These are phyloP conservation scores for Thaumetopoea pityocampa DNA, from an alignment of 1,140 invertebrate species.

Conservation along the genomic window DNA sequence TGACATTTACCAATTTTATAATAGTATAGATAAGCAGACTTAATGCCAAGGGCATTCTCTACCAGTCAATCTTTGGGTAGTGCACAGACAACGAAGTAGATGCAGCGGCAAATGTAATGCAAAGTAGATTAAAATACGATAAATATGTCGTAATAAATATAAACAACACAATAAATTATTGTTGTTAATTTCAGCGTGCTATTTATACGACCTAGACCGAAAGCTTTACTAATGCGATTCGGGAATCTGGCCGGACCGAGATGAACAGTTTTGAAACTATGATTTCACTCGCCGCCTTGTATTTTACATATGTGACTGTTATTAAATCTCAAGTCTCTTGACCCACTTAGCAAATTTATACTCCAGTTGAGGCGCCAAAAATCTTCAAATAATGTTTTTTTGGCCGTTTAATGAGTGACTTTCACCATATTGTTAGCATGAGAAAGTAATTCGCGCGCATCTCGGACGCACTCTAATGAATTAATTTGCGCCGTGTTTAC, in stretches of 20 bases:
- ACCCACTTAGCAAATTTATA: constrained; percentile 10
- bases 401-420: constrained; percentile 8
- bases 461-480: constrained; percentile 9
- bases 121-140: too few species aligned
- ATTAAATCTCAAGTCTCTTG: background rate
- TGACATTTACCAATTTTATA: too few species aligned
- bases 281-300: background rate
- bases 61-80: too few species aligned
- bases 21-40: too few species aligned
- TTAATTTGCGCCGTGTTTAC: constrained; percentile 9
- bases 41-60: too few species aligned
- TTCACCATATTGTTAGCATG: constrained; percentile 8
- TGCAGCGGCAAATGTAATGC: too few species aligned
- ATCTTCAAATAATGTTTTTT: constrained; percentile 14
- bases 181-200: too few species aligned
- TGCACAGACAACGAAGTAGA: too few species aligned
- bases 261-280: too few species aligned
- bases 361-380: constrained; percentile 15
- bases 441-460: constrained; percentile 17
- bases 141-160: too few species aligned
- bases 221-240: constrained; percentile 4
- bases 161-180: too few species aligned
- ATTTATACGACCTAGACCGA: constrained; percentile 4
- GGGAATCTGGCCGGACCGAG: background rate
- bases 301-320: constrained; percentile 2